Percentiles rank a stretch among this genome's conserved stretches.
phyloP scores from a whole-genome alignment of 2,888 invertebrate genomes.

The Oligia strigilis region DNA sequence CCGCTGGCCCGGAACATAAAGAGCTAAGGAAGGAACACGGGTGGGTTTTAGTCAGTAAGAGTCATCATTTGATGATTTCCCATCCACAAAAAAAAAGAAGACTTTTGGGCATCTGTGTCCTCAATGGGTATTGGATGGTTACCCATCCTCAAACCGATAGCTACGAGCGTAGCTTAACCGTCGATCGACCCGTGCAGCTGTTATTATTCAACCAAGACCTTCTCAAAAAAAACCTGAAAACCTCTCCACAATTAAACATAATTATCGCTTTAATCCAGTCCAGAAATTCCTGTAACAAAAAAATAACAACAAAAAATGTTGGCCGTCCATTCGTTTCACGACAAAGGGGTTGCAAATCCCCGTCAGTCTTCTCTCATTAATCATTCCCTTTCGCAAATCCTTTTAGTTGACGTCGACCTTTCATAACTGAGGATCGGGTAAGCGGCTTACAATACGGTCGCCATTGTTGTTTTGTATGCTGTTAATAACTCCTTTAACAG shows the following conservation, averaged over 20 bases:
- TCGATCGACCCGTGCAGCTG: not conserved
- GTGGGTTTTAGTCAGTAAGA: too few relatives aligned
- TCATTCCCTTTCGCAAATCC: slow-evolving; percentile 78
- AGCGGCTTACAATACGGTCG: slow-evolving; percentile 69
- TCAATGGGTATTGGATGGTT: too few relatives aligned
- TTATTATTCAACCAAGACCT: not conserved
- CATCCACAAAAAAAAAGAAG: too few relatives aligned
- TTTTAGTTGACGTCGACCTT: slow-evolving; percentile 73
- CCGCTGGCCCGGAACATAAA: too few relatives aligned
- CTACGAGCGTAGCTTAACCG: not conserved
- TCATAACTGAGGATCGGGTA: slow-evolving; percentile 70
- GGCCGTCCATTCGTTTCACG: slow-evolving; percentile 34
- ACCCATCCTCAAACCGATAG: too few relatives aligned
- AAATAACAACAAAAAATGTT: slow-evolving; percentile 37
- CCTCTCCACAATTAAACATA: not conserved
- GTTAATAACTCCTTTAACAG: slow-evolving; percentile 32
- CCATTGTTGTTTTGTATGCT: slow-evolving; percentile 27
- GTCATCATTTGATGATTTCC: too few relatives aligned
- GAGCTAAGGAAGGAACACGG: too few relatives aligned
- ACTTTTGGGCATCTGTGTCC: not conserved
- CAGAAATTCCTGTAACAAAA: slow-evolving; percentile 23
- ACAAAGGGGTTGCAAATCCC: slow-evolving; percentile 67
- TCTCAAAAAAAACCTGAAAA: not conserved
- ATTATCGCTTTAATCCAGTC: slow-evolving; percentile 32
- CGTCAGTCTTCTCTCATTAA: slow-evolving; percentile 73